phyloP scores from a whole-genome alignment of 2,888 invertebrate species.

The Tupiocoris notatus region DNA sequence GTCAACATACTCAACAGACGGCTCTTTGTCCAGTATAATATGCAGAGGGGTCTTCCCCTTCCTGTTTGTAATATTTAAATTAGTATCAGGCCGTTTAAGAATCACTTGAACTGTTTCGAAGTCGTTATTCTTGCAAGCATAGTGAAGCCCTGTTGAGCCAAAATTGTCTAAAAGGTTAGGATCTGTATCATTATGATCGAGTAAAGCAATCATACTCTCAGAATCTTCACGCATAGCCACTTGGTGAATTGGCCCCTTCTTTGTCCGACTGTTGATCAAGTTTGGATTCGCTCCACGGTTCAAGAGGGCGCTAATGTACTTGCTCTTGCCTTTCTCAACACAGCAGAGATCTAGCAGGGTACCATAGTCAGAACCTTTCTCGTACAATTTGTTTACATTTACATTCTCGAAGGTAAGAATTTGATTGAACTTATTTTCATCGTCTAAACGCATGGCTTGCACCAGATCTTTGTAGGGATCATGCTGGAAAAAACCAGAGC shows the following conservation, averaged over 20 bases:
- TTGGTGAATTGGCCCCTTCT: slow-evolving; percentile 66
- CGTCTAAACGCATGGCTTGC: slow-evolving; percentile 23
- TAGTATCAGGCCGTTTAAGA: slow-evolving; percentile 51
- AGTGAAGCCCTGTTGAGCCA: slow-evolving; percentile 59
- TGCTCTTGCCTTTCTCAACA: slow-evolving; percentile 53
- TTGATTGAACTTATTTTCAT: slow-evolving; percentile 42
- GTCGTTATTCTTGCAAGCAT: slow-evolving; percentile 57
- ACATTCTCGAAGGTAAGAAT: slow-evolving; percentile 30
- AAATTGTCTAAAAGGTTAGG: slow-evolving; percentile 58
- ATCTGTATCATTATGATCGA: slow-evolving; percentile 57
- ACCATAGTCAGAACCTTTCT: slow-evolving; percentile 61
- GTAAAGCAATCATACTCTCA: slow-evolving; percentile 56
- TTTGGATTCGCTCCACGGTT: slow-evolving; percentile 64
- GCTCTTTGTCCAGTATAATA: slow-evolving; percentile 44
- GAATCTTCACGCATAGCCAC: slow-evolving; percentile 61
- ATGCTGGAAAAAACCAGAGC: slow-evolving; percentile 27
- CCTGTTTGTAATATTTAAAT: slow-evolving; percentile 52
- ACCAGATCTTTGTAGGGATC: slow-evolving; percentile 39
- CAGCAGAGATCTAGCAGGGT: slow-evolving; percentile 64
- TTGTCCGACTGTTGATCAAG: slow-evolving; percentile 59
- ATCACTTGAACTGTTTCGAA: slow-evolving; percentile 50
- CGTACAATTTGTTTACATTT: slow-evolving; percentile 55
- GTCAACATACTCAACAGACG: slow-evolving; percentile 16
- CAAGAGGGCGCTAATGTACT: slow-evolving; percentile 62
- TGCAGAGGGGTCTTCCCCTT: slow-evolving; percentile 54